Conservation (phyloP, 2,113 vertebrate species). For the Tursiops truncatus region DNA sequence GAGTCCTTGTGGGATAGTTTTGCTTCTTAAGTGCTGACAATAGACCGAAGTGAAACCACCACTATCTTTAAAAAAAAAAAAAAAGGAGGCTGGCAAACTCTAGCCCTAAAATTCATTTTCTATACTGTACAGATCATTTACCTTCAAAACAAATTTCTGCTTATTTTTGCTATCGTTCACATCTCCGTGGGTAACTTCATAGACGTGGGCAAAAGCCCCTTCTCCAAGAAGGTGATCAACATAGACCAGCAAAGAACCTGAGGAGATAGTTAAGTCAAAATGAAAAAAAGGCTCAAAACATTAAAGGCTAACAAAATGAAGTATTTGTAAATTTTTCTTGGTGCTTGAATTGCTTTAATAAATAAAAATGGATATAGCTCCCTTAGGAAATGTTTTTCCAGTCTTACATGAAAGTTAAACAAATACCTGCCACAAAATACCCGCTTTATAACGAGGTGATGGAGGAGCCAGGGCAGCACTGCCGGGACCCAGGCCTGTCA, state of each 20-base stretch:
- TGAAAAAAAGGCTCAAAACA: neutral
- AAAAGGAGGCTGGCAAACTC: neutral
- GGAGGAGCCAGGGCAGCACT: neutral
- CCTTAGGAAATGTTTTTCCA: neutral
- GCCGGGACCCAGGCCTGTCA: neutral
- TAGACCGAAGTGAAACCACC: neutral
- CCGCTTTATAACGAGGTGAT: neutral
- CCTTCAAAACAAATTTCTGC: constrained; percentile 91
- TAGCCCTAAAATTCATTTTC: constrained; percentile 29
- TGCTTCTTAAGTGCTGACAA: neutral
- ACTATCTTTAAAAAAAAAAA: neutral
- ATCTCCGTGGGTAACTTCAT: constrained; percentile 86
- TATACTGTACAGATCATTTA: constrained; percentile 63
- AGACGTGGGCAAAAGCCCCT: constrained; percentile 96
- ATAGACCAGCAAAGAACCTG: constrained; percentile 85
- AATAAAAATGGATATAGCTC: neutral
- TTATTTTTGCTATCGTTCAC: constrained; percentile 80
- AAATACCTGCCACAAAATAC: neutral
- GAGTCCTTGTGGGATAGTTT: neutral
- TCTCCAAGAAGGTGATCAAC: constrained; percentile 90
- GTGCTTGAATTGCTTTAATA: neutral
- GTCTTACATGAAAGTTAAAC: neutral
- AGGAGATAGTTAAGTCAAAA: neutral
- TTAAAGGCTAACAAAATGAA: neutral
- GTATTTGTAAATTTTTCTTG: neutral